phyloP scores from a whole-genome alignment of 92 coral and sea anemone genomes.

The Scolanthus callimorphus region DNA sequence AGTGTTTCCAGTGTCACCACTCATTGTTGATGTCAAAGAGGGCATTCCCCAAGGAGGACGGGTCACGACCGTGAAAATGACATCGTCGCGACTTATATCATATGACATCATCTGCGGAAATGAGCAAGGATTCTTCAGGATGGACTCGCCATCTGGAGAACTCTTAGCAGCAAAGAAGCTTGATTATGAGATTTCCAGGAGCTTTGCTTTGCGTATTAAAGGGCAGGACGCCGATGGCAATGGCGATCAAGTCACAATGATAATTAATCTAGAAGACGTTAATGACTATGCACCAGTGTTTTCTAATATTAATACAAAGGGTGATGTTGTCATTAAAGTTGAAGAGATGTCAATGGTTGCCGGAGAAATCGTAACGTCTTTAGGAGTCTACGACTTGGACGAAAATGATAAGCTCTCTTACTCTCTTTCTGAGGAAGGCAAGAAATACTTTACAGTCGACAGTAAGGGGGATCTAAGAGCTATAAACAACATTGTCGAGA shows the following conservation, averaged over 20 bases:
- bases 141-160: constrained; percentile 67
- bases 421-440: constrained; percentile 44
- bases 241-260: constrained; percentile 46
- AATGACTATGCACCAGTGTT: constrained; percentile 68
- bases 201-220: constrained; percentile 32
- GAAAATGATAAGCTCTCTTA: constrained; percentile 42
- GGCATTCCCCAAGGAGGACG: constrained; percentile 51
- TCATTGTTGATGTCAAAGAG: constrained; percentile 42
- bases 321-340: background rate
- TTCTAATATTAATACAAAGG: constrained; percentile 25
- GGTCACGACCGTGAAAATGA: constrained; percentile 49
- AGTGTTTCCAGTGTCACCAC: constrained; percentile 45
- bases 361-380: constrained; percentile 40
- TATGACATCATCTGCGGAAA: constrained; percentile 60
- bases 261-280: constrained; percentile 45
- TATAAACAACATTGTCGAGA: constrained; percentile 28
- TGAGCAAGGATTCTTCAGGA: constrained; percentile 41
- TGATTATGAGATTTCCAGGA: constrained; percentile 48
- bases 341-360: constrained; percentile 21
- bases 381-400: constrained; percentile 65
- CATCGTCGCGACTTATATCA: constrained; percentile 41
- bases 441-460: constrained; percentile 40
- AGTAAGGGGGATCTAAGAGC: constrained; percentile 45
- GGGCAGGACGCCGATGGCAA: constrained; percentile 55
- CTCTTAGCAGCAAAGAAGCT: constrained; percentile 39